Base-by-base conservation (phyloP, 2,888 invertebrate species). In the Catocala nupta region DNA sequence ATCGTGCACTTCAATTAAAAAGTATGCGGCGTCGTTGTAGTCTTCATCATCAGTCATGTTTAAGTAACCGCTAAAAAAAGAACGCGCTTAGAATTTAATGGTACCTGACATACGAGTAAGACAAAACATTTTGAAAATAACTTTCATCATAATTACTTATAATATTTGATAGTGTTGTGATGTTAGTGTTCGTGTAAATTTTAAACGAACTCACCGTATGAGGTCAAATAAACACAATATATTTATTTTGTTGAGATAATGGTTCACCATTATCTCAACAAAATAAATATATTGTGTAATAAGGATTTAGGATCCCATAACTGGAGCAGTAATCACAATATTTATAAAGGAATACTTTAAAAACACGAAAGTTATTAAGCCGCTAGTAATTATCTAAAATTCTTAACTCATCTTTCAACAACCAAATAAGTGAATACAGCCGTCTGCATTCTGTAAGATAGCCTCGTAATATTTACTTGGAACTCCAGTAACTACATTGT, bases 1-100 rank as follows among this genome's bases (percentile, higher is more conserved):
- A 33, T 96, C 96, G 83, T 97, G 97, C 92, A 97, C 96, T 87
- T 96, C 96, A 48, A 96, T 91, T 56, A 95, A 85, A 76, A 96
- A 96, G 81, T 95, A 96, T 11, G 96, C 95, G 34, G 95, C 93
- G 67, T 94, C 92, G 67, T 92, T 95, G 62, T 92, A 94, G 65
- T 91, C 93, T 78, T 92, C 92, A 42, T 89, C 88, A 53, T 83
- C 86, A 5, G 92, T 91, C 39, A 86, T 83, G 69, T 91, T 93
- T 58, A 86, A 73, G 57, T 76, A 87, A 78, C 91, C 91, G 75
- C 59, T 84, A 82, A 65, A 68, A 66, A 56, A 8, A 58, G 53
- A 59, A 55, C 45, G 61, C 48, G 12, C 25, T 13, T 34, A 51
- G 5, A 16, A 16, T 7, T 16, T 48, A 13, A 8, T 48, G 12